phyloP scores from a whole-genome alignment of 2,113 vertebrate species.

The Pseudorectes ferrugineus region DNA sequence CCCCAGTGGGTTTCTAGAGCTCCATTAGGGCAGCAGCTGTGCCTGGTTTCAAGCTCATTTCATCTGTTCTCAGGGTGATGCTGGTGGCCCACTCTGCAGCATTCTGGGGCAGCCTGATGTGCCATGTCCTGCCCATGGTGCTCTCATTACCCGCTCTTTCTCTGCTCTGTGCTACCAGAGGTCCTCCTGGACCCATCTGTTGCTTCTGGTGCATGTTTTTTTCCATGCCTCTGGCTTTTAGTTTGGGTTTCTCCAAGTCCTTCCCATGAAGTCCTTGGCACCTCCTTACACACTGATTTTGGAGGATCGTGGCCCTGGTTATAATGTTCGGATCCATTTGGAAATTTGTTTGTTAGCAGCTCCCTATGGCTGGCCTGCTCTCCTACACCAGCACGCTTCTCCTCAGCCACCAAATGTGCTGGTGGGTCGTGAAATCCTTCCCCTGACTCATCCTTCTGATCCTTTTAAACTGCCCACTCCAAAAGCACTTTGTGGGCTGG shows the following conservation, averaged over 20 bases:
- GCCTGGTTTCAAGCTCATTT: background rate
- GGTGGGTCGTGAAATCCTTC: background rate
- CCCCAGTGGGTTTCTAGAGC: background rate
- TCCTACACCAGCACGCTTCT: background rate
- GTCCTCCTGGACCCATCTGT: background rate
- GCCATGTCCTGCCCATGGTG: background rate
- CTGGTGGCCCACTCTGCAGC: background rate
- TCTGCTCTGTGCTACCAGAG: background rate
- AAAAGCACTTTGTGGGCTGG: background rate
- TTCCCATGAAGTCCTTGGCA: background rate
- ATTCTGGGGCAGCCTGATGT: background rate
- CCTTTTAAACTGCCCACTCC: background rate
- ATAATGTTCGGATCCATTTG: background rate
- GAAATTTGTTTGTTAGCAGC: background rate
- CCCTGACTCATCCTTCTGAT: constrained; percentile 1
- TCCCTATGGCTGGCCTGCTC: background rate
- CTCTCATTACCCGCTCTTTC: background rate
- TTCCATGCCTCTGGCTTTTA: background rate
- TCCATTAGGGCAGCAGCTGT: background rate
- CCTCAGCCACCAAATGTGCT: background rate
- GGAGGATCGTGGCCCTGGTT: background rate
- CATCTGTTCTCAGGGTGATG: background rate
- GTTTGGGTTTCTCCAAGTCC: background rate
- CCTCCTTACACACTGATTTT: background rate
- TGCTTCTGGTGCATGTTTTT: background rate